Percentiles rank a stretch among this genome's conserved stretches.
These are phyloP conservation scores for Ormyrus rosae DNA, from an alignment of 2,888 invertebrate species.

Conservation along the genomic window DNA sequence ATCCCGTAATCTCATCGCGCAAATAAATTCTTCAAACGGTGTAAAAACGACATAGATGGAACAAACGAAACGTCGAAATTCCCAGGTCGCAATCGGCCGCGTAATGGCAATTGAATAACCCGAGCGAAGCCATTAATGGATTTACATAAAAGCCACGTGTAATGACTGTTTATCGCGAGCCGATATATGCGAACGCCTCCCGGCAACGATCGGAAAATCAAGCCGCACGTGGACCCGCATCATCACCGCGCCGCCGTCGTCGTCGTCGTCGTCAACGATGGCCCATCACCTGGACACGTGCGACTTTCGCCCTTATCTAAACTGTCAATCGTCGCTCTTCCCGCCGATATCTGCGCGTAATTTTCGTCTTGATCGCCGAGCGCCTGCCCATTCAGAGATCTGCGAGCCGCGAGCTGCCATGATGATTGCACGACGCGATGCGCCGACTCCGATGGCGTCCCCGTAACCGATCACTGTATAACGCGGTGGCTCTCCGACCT, in stretches of 20 bases:
- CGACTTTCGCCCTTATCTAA: conserved; percentile 39
- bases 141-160: conserved; percentile 52
- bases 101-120: conserved; percentile 7
- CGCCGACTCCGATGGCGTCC: too few relatives aligned
- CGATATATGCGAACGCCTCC: neutral
- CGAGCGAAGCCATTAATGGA: conserved; percentile 43
- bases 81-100: too few relatives aligned
- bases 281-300: conserved; percentile 27
- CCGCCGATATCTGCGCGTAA: neutral
- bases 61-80: neutral
- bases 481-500: too few relatives aligned
- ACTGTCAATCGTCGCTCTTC: conserved; percentile 37
- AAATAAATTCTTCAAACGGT: too few relatives aligned
- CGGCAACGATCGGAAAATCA: neutral
- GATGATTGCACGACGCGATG: too few relatives aligned
- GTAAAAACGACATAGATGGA: neutral
- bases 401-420: too few relatives aligned
- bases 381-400: too few relatives aligned
- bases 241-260: neutral
- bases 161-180: conserved; percentile 42
- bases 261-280: neutral
- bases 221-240: conserved; percentile 7
- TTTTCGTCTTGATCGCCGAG: too few relatives aligned
- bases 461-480: too few relatives aligned
- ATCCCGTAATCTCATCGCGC: too few relatives aligned